phyloP scores from a whole-genome alignment of 2,888 invertebrate genomes.

The Emmelina monodactyla region DNA sequence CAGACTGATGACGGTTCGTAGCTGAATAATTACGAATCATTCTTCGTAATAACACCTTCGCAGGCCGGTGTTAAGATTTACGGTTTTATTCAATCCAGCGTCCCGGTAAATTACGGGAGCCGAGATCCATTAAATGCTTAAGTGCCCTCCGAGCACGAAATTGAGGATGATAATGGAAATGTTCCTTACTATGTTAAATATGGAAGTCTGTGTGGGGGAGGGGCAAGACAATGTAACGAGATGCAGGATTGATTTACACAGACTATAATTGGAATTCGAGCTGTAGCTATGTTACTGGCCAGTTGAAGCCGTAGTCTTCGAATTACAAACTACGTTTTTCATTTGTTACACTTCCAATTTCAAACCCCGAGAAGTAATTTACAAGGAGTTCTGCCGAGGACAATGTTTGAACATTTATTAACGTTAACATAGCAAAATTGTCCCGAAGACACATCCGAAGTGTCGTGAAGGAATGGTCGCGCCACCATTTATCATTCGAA shows the following conservation, averaged over 20 bases:
- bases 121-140: conserved; percentile 64
- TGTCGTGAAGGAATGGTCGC: conserved; percentile 23
- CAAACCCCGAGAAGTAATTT: no score
- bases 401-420: conserved; percentile 1
- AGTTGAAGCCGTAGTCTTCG: no score
- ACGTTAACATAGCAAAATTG: conserved; percentile 3
- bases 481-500: conserved; percentile 31
- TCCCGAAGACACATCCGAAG: conserved; percentile 17
- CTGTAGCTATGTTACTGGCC: no score
- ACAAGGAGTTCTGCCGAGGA: no score
- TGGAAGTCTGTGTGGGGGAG: conserved; percentile 29
- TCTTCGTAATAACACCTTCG: conserved; percentile 47
- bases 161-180: conserved; percentile 63
- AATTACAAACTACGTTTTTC: no score
- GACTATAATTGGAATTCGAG: no score
- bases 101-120: conserved; percentile 57
- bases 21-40: conserved; percentile 43
- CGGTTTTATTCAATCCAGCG: conserved; percentile 62
- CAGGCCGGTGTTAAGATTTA: conserved; percentile 54
- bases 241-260: no score
- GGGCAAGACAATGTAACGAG: background rate
- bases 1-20: conserved; percentile 17
- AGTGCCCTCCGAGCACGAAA: conserved; percentile 62
- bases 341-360: no score
- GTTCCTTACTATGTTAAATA: conserved; percentile 59